Conservation (phyloP, 2,888 invertebrate genomes). For the Lepidochrysops patricia region DNA sequence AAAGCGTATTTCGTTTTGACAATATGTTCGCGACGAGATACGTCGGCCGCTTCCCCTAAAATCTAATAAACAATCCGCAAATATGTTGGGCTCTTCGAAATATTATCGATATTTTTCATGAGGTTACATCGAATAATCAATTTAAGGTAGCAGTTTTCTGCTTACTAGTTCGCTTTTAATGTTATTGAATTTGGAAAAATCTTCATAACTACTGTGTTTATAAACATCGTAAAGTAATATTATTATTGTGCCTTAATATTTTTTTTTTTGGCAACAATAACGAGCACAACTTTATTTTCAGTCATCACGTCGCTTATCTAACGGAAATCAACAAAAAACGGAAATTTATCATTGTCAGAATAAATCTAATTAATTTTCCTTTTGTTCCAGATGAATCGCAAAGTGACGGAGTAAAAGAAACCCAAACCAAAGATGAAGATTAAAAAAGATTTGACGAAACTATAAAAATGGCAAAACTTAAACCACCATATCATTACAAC, state of each 20-base stretch:
- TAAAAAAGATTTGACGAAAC: constrained; percentile 28
- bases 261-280: too few species aligned
- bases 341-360: neutral
- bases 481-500: constrained; percentile 32
- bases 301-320: neutral
- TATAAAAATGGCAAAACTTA: constrained; percentile 30
- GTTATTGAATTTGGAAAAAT: too few species aligned
- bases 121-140: neutral
- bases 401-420: neutral
- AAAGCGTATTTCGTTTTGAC: constrained; percentile 7
- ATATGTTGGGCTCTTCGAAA: constrained; percentile 5
- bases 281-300: neutral
- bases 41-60: constrained; percentile 3
- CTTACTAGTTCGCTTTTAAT: too few species aligned
- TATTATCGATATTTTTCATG: constrained; percentile 5
- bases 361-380: neutral
- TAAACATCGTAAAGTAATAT: too few species aligned
- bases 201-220: too few species aligned
- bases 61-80: constrained; percentile 11
- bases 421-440: constrained; percentile 6
- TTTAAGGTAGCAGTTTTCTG: neutral
- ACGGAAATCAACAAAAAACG: neutral
- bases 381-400: constrained; percentile 18
- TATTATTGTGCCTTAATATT: too few species aligned
- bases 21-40: neutral